Evolutionary conservation across 1,140 invertebrate species (phyloP), one percentile per base, ranked within the genome.

Genomic region (Pomacea maculata): DNA sequence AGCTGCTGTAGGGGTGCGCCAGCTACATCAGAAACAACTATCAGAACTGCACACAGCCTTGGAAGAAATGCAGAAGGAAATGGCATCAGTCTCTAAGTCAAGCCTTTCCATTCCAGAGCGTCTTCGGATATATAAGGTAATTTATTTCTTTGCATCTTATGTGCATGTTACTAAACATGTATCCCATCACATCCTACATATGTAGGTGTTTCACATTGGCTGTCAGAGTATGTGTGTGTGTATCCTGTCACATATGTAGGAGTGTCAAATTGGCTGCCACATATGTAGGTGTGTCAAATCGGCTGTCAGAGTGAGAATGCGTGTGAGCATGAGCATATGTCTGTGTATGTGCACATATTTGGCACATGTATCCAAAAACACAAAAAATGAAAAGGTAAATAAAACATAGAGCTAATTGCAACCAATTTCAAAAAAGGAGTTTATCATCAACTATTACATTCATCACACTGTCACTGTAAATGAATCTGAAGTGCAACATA

Each of bases 31-130:
- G 71, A 94, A 95, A 2, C 90, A 98, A 11, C 94, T 97, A 52
- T 95, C 95, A 68, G 96, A 97, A 90, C 96, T 98, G 72, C 95
- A 95, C 86, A 95, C 94, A 11, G 96, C 97, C 83, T 95, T 98
- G 54, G 94, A 95, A 45, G 96, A 96, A 87, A 97, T 97, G 87
- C 96, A 95, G 0, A 95, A 96, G 87, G 93, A 97, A 15, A 94
- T 98, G 1, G 93, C 94, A 25, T 95, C 96, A 82, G 95, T 98
- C 83, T 96, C 97, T 87, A 95, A 95, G 87, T 94, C 94, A 3
- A 95, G 95, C 57, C 94, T 95, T 65, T 94, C 95, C 0, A 93
- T 96, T 9, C 94, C 96, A 88, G 96, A 97, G 63, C 97, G 97
- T 89, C 96, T 98, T 67, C 95, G 95, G 84, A 94, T 95, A 81